A percentile compares a stretch with the other conserved stretches of the same genome.
Conservation (phyloP, 2,888 invertebrate species). For the Agrenia bidenticulata region DNA sequence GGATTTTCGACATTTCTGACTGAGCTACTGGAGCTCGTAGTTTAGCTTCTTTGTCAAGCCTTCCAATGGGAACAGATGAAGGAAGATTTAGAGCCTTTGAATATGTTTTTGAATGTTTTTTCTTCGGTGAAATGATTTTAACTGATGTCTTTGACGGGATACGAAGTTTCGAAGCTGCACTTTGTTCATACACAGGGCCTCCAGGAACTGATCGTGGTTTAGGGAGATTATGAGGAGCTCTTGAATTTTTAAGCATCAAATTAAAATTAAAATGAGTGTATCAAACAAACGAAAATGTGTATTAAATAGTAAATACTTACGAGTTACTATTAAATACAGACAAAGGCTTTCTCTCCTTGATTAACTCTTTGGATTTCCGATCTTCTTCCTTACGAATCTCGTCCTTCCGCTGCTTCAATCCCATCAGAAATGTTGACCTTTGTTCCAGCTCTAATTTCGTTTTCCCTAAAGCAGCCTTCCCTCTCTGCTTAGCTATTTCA, state of each 20-base stretch:
- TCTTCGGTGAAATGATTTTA: background rate
- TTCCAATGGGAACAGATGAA: background rate
- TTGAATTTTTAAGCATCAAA: no score
- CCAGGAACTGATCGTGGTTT: no score
- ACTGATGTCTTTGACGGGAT: background rate
- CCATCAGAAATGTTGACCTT: background rate
- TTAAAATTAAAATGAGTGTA: no score
- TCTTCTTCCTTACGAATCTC: constrained; percentile 31
- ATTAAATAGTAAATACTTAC: no score
- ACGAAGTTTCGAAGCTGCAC: constrained; percentile 25
- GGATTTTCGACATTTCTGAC: no score
- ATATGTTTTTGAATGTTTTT: background rate
- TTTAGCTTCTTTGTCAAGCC: constrained; percentile 15
- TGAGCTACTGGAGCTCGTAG: no score
- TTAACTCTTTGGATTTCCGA: constrained; percentile 30
- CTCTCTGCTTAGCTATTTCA: constrained; percentile 34
- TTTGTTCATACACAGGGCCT: constrained; percentile 31
- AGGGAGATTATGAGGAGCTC: no score
- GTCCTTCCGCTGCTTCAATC: constrained; percentile 26
- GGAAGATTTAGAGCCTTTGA: background rate
- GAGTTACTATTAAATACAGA: background rate
- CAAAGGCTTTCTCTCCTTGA: constrained; percentile 23
- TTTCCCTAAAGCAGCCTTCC: constrained; percentile 23
- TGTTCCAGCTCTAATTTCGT: constrained; percentile 11
- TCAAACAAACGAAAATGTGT: no score